Evolutionary conservation across 1,140 invertebrate species (phyloP), one percentile per base, ranked within the genome.

Genomic region (Periplaneta americana): DNA sequence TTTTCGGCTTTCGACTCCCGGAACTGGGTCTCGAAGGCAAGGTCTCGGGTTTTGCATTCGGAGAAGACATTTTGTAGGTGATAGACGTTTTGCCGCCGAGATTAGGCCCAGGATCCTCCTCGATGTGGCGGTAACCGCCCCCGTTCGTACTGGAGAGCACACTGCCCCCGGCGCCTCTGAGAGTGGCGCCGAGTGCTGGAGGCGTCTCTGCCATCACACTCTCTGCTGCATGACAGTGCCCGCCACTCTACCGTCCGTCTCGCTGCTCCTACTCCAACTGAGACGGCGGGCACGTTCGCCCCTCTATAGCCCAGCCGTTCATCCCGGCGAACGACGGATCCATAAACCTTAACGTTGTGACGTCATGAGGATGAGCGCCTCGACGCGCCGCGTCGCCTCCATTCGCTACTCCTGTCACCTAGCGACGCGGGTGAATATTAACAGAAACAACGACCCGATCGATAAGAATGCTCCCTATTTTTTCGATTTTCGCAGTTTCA

Each of bases 1-100:
- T 83, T 76, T 86, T 86, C 2, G 81, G 77, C 77, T 84, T 83
- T 48, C 80, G 35, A 48, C 36, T 81, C 4, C 32, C 35, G 13
- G 39, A 66, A 22, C 22, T 0, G 48, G 4, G n/a, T n/a, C n/a
- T 28, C 0, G 48, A 48, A 48, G 39, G 17, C 6, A 18, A 48
- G 39, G 39, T 6, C 39, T 78, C 28, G 35, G 35, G 15, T 78
- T 66, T 66, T 66, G 22, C 6, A 66, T 66, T 66, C 48, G 2
- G 48, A 66, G 48, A 66, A n/a, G n/a, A n/a, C n/a, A n/a, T 66
- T 66, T 28, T 66, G n/a, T 66, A 66, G 22, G 28, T n/a, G 22
- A 66, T 66, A 0, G 48, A 5, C 8, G 22, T n/a, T 66, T 8
- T 66, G 28, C 5, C 28, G 48, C 48, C 28, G n/a, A 66, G 22